A percentile compares a stretch with the other conserved stretches of the same genome.
Conservation (phyloP, 2,888 invertebrate species). For the Entomobrya proxima region DNA sequence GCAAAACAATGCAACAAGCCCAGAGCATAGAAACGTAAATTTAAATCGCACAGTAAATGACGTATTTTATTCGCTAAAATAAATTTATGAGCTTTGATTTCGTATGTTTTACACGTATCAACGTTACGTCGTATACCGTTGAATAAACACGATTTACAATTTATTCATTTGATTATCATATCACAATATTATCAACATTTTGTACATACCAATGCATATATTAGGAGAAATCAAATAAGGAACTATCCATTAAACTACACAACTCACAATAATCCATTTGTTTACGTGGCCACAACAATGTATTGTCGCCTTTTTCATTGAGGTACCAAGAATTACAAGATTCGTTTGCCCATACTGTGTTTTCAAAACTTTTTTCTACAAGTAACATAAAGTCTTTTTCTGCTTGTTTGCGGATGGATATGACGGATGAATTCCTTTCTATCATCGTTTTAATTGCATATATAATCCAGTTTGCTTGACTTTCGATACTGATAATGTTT, state of each 20-base stretch:
- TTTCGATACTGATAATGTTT: slow-evolving; percentile 48
- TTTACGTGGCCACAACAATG: slow-evolving; percentile 38
- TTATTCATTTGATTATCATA: too few relatives aligned
- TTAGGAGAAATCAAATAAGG: slow-evolving; percentile 22
- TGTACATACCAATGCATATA: not conserved
- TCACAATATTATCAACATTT: too few relatives aligned
- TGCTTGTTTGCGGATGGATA: slow-evolving; percentile 31
- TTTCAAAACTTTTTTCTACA: slow-evolving; percentile 1
- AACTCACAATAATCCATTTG: slow-evolving; percentile 38
- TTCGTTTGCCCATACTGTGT: slow-evolving; percentile 39
- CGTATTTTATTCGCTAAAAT: too few relatives aligned
- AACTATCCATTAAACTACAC: slow-evolving; percentile 1
- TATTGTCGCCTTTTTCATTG: slow-evolving; percentile 47
- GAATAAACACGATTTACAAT: too few relatives aligned
- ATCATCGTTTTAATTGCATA: slow-evolving; percentile 35
- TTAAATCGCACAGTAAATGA: too few relatives aligned
- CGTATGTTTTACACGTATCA: too few relatives aligned
- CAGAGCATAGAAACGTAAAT: too few relatives aligned
- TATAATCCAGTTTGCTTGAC: slow-evolving; percentile 62
- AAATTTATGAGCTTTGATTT: too few relatives aligned
- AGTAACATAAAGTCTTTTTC: slow-evolving; percentile 57
- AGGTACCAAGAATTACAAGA: slow-evolving; percentile 56
- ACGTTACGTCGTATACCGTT: too few relatives aligned
- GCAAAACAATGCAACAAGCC: too few relatives aligned
- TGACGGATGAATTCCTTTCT: not conserved